Conservation (phyloP, 2,797 vertebrate genomes). For the Artibeus jamaicensis region DNA sequence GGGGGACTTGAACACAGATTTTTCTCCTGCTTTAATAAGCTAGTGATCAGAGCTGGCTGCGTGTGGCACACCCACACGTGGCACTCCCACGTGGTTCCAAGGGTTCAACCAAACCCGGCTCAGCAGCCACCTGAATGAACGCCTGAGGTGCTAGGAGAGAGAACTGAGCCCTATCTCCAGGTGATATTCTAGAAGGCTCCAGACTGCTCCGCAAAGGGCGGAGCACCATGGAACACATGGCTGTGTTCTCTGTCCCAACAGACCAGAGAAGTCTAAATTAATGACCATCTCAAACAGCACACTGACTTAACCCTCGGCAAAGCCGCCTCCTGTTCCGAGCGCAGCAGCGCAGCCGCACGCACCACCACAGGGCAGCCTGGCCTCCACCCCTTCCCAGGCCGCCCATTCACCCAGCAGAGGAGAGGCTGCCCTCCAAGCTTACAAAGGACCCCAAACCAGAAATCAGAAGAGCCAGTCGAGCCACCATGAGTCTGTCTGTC, state of each 20-base stretch:
- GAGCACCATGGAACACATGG: background rate
- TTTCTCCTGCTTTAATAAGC: background rate
- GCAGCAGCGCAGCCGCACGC: background rate
- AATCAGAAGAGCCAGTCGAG: background rate
- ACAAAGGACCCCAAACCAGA: background rate
- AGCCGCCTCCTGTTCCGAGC: background rate
- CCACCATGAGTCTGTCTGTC: background rate
- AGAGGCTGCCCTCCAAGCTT: background rate
- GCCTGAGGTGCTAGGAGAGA: background rate
- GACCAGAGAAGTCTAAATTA: background rate
- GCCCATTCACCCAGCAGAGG: background rate
- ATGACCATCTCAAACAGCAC: background rate
- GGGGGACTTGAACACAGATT: accelerated
- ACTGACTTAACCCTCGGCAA: background rate
- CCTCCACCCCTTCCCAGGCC: background rate
- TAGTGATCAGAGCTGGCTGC: background rate
- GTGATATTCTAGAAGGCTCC: background rate
- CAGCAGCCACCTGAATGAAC: background rate
- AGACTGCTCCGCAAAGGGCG: background rate
- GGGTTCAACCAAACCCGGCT: background rate
- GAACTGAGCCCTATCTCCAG: background rate
- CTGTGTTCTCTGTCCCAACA: background rate
- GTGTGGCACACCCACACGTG: background rate
- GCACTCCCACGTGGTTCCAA: background rate
- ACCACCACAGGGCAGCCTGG: no score